Evolutionary conservation across 2,113 vertebrate genomes (phyloP).

Genomic region (Halcyon senegalensis): DNA sequence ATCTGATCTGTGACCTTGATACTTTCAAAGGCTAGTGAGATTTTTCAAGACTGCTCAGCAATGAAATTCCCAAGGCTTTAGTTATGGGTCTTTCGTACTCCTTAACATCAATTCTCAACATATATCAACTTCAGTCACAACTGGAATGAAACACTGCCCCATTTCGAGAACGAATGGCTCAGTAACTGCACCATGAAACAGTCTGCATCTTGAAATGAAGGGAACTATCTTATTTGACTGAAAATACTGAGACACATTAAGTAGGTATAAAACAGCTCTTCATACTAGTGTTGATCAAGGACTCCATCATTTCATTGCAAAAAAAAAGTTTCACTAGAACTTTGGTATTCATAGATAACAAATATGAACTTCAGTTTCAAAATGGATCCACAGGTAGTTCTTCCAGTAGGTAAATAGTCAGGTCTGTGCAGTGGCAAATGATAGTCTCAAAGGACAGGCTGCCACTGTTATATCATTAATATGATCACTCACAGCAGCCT

Average conservation of each 20-base stretch:
- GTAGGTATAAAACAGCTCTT: neutral
- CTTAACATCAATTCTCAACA: neutral
- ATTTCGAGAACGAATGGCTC: neutral
- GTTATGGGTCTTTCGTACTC: neutral
- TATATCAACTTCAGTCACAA: neutral
- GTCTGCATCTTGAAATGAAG: neutral
- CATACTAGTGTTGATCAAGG: neutral
- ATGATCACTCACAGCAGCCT: neutral
- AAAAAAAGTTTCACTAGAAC: neutral
- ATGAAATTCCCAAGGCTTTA: neutral
- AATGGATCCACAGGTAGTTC: neutral
- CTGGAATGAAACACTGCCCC: neutral
- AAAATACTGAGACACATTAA: neutral
- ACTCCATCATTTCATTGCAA: neutral
- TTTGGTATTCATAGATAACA: neutral
- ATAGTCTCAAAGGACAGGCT: neutral
- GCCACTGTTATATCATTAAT: neutral
- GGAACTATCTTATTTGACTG: neutral
- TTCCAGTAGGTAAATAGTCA: neutral
- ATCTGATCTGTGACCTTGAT: neutral
- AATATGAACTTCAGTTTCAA: neutral
- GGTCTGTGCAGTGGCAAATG: neutral
- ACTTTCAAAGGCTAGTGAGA: neutral
- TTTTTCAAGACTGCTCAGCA: neutral
- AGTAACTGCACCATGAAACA: neutral